These are phyloP conservation scores for Troides oblongomaculatus DNA, from an alignment of 2,888 invertebrate species.

Conservation along the genomic window DNA sequence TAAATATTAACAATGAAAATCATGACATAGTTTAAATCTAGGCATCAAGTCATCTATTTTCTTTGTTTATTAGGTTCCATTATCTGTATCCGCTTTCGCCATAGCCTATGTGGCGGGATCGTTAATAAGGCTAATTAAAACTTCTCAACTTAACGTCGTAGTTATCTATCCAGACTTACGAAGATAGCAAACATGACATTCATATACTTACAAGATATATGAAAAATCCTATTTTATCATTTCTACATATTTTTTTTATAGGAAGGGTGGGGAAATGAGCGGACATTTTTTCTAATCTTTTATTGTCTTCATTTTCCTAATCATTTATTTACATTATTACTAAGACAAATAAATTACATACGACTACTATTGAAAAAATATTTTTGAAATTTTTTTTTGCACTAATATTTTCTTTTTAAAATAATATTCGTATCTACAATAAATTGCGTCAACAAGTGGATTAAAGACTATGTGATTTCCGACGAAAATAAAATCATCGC, in stretches of 20 bases:
- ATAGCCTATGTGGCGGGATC: background rate
- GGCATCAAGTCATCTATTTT: background rate
- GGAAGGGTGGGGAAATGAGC: too few relatives aligned
- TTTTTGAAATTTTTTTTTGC: too few relatives aligned
- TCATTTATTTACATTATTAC: too few relatives aligned
- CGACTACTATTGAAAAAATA: too few relatives aligned
- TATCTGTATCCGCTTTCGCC: background rate
- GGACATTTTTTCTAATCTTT: too few relatives aligned
- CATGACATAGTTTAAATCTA: background rate
- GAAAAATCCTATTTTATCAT: too few relatives aligned
- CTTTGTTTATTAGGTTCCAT: slow-evolving; percentile 1
- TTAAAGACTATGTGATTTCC: background rate
- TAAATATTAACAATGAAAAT: too few relatives aligned
- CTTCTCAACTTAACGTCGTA: background rate
- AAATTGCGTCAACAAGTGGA: background rate
- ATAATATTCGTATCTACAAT: too few relatives aligned
- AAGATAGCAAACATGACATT: background rate
- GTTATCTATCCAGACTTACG: background rate
- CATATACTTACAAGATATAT: background rate
- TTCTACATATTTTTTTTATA: too few relatives aligned
- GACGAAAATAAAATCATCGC: background rate
- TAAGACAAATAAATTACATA: too few relatives aligned
- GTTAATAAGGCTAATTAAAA: slow-evolving; percentile 21
- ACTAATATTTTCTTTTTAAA: too few relatives aligned
- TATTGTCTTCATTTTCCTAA: too few relatives aligned